phyloP scores from a whole-genome alignment of 2,113 vertebrate species.

The Campylomormyrus numenius region DNA sequence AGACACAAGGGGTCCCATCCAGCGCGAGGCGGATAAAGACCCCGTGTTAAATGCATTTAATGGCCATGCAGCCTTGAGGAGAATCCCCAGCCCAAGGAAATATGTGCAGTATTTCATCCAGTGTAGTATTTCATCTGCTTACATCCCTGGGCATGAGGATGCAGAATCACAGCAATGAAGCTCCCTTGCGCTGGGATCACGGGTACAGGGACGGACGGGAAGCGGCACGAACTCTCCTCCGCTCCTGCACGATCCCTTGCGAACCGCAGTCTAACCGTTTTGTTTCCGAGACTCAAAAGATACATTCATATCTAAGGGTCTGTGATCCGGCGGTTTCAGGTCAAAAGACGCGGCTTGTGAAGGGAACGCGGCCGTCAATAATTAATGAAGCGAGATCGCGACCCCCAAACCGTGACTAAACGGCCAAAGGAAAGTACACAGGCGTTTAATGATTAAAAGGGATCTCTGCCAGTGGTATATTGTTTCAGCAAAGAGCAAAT shows the following conservation, averaged over 20 bases:
- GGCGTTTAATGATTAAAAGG: conserved; percentile 44
- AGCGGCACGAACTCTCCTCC: conserved; percentile 25
- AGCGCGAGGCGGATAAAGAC: background rate
- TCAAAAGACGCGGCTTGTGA: conserved; percentile 19
- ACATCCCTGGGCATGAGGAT: background rate
- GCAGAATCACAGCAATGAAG: conserved; percentile 26
- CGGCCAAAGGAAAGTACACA: conserved; percentile 27
- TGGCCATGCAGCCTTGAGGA: conserved; percentile 14
- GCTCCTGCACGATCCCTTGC: background rate
- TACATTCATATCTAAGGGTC: background rate
- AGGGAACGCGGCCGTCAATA: conserved; percentile 31
- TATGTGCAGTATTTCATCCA: conserved; percentile 2
- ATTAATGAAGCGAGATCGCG: conserved; percentile 43
- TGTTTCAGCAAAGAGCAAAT: conserved; percentile 29
- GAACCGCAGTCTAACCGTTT: conserved; percentile 21
- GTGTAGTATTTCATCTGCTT: conserved; percentile 51
- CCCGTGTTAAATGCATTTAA: conserved; percentile 22
- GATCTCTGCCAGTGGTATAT: conserved; percentile 27
- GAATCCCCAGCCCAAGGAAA: conserved; percentile 30
- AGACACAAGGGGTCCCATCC: conserved; percentile 7
- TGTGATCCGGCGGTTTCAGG: conserved; percentile 21
- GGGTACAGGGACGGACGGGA: conserved; percentile 51
- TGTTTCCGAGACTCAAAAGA: background rate
- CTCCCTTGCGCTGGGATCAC: conserved; percentile 30
- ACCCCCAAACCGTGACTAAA: conserved; percentile 37